Evolutionary conservation across 2,113 vertebrate species (phyloP).

Genomic region (Triplophysa dalaica): DNA sequence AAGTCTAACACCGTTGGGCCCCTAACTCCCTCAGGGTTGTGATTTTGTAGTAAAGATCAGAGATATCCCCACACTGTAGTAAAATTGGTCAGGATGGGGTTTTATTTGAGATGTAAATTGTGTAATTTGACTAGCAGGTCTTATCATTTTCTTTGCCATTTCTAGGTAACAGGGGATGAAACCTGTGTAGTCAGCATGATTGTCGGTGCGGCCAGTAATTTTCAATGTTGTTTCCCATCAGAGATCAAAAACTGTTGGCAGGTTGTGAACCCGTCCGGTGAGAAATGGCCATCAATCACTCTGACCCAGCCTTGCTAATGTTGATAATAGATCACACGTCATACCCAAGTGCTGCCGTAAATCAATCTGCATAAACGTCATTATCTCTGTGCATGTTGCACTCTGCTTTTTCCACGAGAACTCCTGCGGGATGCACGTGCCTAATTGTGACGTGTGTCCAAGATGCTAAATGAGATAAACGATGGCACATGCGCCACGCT

Average conservation of each 20-base stretch:
- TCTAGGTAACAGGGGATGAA: not conserved
- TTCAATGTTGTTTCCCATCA: constrained; percentile 1
- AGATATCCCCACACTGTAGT: not conserved
- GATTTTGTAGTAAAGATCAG: not conserved
- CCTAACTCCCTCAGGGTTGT: constrained; percentile 5
- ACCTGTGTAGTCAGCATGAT: constrained; percentile 13
- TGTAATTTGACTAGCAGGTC: not conserved
- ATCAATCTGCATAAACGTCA: constrained; percentile 20
- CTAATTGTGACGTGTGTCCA: constrained; percentile 31
- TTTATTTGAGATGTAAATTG: not conserved
- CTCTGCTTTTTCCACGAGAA: not conserved
- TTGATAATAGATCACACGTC: constrained; percentile 1
- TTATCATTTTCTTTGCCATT: constrained; percentile 4
- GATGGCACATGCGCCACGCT: constrained; percentile 28
- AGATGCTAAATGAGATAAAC: constrained; percentile 40
- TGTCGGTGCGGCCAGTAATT: not conserved
- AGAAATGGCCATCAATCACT: constrained; percentile 29
- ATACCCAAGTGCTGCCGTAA: constrained; percentile 5
- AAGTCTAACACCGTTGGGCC: not conserved
- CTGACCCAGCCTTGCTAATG: not conserved
- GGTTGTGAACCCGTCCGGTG: constrained; percentile 36
- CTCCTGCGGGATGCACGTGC: constrained; percentile 20
- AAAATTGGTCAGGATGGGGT: not conserved
- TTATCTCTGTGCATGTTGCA: not conserved
- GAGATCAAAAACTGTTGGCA: constrained; percentile 29